These are phyloP conservation scores for Acanthurus lineatus DNA, from an alignment of 2,797 vertebrate genomes.

Conservation along the genomic window DNA sequence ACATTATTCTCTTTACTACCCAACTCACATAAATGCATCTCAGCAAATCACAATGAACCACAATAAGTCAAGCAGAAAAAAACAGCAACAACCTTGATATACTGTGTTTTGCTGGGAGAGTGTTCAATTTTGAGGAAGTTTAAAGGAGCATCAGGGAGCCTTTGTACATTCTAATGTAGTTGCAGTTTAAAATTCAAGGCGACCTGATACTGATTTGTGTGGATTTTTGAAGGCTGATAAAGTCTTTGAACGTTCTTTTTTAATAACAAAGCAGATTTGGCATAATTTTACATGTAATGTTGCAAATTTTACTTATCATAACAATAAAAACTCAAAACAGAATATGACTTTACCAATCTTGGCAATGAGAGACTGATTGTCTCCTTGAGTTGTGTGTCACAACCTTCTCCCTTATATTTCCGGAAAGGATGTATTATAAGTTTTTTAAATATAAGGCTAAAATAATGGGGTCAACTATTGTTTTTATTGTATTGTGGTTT, in stretches of 20 bases:
- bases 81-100: constrained; percentile 10
- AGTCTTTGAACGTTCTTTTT: constrained; percentile 14
- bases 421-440: neutral
- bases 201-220: constrained; percentile 13
- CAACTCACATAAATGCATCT: constrained; percentile 22
- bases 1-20: constrained; percentile 21
- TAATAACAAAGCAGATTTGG: neutral
- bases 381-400: no score
- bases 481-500: neutral
- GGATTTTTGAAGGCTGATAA: constrained; percentile 14
- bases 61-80: constrained; percentile 9
- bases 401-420: no score
- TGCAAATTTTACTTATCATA: neutral
- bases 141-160: constrained; percentile 28
- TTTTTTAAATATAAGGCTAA: neutral
- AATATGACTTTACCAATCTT: neutral
- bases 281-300: neutral
- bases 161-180: constrained; percentile 9
- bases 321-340: neutral
- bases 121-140: constrained; percentile 13
- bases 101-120: constrained; percentile 25
- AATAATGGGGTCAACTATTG: neutral
- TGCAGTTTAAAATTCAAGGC: constrained; percentile 5
- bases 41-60: constrained; percentile 10
- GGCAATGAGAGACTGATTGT: no score